Conservation (phyloP, 2,797 vertebrate species). For the Gadopsis marmoratus region DNA sequence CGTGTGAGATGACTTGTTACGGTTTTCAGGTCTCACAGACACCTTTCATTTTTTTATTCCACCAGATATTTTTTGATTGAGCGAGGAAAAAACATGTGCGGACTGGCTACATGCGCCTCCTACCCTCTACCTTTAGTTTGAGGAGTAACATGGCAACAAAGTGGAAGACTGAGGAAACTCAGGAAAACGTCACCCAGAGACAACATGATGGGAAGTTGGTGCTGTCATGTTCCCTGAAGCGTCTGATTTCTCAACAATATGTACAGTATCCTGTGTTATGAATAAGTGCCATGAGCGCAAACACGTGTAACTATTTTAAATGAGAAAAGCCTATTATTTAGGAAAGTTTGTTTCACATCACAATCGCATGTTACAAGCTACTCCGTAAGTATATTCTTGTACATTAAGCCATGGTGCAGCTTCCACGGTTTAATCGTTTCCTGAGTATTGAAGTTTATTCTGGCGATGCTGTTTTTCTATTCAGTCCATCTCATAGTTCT, state of each 20-base stretch:
- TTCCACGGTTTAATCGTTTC: background rate
- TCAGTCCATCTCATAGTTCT: background rate
- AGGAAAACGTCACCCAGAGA: background rate
- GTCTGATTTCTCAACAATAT: background rate
- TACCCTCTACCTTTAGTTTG: conserved; percentile 86
- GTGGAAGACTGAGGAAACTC: background rate
- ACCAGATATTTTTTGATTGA: conserved; percentile 91
- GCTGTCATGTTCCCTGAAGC: background rate
- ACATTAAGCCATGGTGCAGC: background rate
- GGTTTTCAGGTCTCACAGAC: conserved; percentile 1
- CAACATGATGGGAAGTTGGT: background rate
- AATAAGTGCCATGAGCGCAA: background rate
- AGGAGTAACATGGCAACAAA: conserved; percentile 40
- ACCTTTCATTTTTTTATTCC: conserved; percentile 27
- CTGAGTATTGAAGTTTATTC: background rate
- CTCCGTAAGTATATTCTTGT: background rate
- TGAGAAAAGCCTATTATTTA: background rate
- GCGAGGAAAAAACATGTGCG: conserved; percentile 91
- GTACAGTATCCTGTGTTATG: background rate
- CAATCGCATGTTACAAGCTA: background rate
- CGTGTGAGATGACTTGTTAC: background rate
- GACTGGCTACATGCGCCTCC: conserved; percentile 89
- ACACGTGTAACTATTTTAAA: background rate
- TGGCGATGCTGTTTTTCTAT: background rate
- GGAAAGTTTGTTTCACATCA: background rate